Evolutionary conservation across 2,797 vertebrate genomes (phyloP), one percentile per base, ranked within the genome.

Genomic region (Hyperoplus immaculatus): DNA sequence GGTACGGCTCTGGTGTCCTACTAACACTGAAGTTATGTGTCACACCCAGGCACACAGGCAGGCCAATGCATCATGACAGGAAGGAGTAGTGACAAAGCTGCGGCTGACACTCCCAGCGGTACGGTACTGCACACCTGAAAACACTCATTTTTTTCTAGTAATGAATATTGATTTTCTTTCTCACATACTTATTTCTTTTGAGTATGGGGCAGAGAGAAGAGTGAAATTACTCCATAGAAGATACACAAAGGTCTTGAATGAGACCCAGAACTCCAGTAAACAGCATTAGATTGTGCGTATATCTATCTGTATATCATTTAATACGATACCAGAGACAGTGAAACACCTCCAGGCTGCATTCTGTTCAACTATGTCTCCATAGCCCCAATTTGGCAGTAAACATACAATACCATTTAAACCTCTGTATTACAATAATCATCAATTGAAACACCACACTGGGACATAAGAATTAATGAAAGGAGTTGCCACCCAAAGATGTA

Each of bases 41-140:
- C 89, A 73, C 93, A 81, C 88, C 88, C 88, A 29, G 29, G 69
- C 15, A 66, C 77, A 59, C 70, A 69, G 81, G 78, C 72, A 85
- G 82, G 36, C 69, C 47, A 83, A 77, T 84, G 86, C 81, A 90
- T 89, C 89, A 88, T 80, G 77, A 81, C 50, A 55, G 57, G 56
- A 43, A 80, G 18, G 53, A 29, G 67, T 77, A 72, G 29, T 29
- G 29, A 83, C 69, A 75, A 75, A 72, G 67, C 58, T 11, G 78
- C 75, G 71, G 67, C 58, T 11, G 78, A 75, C 77, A 69, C 81
- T 78, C 82, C 85, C 57, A 46, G 18, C 8, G 0, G n/a, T 38
- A 11, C 69, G 0, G n/a, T 38, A 11, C 69, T 14, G 4, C 45
- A 77, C 84, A 85, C 85, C 81, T 80, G 65, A 69, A 76, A 71